Base-by-base conservation (phyloP, 2,888 invertebrate genomes). In the Drosophila infuscata region DNA sequence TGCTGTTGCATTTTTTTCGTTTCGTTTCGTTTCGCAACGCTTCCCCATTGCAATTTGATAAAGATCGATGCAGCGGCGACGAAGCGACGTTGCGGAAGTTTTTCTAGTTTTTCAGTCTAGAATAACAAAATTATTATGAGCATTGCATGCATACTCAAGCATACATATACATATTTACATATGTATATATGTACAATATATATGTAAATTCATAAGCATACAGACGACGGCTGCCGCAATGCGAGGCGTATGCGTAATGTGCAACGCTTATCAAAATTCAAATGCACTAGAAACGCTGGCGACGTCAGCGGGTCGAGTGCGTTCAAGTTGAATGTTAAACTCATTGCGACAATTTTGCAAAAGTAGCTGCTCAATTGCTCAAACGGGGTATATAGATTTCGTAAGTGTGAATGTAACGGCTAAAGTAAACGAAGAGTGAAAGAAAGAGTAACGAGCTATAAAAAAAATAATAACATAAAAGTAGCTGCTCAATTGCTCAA, bases 241-340 rank as follows among this genome's bases (percentile, higher is more conserved):
- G 72, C 84, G 61, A 46, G 81, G 82, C 88, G 88, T 88, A 88
- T 88, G 85, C 81, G 88, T 85, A 81, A 88, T 88, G 68, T 82
- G 82, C 71, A 63, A 70, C 72, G 76, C 84, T 84, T 84, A 84
- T 84, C 88, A 84, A 63, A 78, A 75, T 85, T 76, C 86, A 83
- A 81, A 74, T 83, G 81, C 79, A 77, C 74, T 68, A 62, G 67
- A 49, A 57, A 25, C 49, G 46, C 20, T 58, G 46, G 29, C 38
- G 35, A 25, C 73, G 70, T 25, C 77, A 59, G 79, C 81, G 83
- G 86, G 82, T 88, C 83, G 88, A 68, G 65, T 60, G 89, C 87
- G 91, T 91, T 91, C 91, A 91, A 91, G 91, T 91, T 91, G 91
- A 91, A 91, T 91, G 91, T 77, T 88, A 83, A 80, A 79, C 64